Evolutionary conservation across 1,140 invertebrate genomes (phyloP), one percentile per base, ranked within the genome.

Genomic region (Zaprionus vittiger): DNA sequence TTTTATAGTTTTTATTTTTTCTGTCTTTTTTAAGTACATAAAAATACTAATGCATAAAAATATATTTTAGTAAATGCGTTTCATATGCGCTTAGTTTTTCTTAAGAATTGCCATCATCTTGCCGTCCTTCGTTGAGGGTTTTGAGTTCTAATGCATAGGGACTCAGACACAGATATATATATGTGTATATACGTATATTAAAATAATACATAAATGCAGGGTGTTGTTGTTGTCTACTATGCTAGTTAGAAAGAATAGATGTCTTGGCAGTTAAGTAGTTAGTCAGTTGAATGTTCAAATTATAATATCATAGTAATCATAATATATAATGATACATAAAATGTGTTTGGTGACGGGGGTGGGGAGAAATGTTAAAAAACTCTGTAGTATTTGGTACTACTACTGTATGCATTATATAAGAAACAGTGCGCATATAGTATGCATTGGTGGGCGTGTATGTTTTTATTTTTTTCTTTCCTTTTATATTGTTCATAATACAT

Each of bases 341-440:
- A 24, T 52, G 12, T 20, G 47, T 24, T 22, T 24, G 9, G 9
- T 24, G 47, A 11, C 47, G 47, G 6, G 47, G 47, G n/a, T 7
- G 41, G n/a, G 41, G 41, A n/a, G 41, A 47, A 52, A 52, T 52
- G 47, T 52, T 52, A 20, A 24, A 68, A 20, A 24, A 68, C 47
- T 52, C 47, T 24, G 47, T 52, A 52, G 47, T 52, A 52, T 14
- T 26, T 11, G 3, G n/a, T 49, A 75, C 64, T 52, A 41, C 41
- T 63, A 38, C 62, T 61, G 22, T 77, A 77, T 77, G 75, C 75
- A 68, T 77, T 65, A 78, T 89, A 81, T 87, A 71, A 90, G 84
- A 89, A 89, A 89, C 84, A 89, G 84, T 90, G 83, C 55, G 84
- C 84, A 89, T 89, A 89, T 89, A 90, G 85, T 89, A 89, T 89